A percentile compares a stretch with the other conserved stretches of the same genome.
phyloP scores from a whole-genome alignment of 2,113 vertebrate genomes.

The pig (Sus scrofa) region DNA sequence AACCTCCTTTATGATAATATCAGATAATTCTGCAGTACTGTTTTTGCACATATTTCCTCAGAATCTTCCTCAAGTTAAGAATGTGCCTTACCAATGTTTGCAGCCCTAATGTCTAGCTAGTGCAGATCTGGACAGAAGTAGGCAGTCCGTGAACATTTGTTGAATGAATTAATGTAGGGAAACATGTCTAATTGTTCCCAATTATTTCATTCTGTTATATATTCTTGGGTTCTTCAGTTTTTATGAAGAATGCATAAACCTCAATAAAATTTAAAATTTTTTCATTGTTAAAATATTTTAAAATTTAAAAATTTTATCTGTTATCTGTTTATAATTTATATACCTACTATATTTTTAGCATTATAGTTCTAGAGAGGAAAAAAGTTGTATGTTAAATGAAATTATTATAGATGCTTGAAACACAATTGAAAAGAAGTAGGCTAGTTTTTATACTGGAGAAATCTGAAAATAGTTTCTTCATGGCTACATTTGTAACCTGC shows the following conservation, averaged over 20 bases:
- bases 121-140: neutral
- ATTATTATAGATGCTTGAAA: neutral
- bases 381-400: neutral
- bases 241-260: neutral
- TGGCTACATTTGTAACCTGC: neutral
- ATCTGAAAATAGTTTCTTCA: neutral
- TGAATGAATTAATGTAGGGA: neutral
- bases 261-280: neutral
- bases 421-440: neutral
- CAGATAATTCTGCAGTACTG: neutral
- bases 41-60: neutral
- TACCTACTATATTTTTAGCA: neutral
- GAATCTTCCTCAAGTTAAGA: neutral
- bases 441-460: neutral
- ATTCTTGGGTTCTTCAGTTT: conserved; percentile 2
- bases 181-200: neutral
- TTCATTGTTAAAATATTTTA: neutral
- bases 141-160: neutral
- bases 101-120: too few relatives aligned
- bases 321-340: neutral
- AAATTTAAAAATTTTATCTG: neutral
- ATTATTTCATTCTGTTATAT: neutral
- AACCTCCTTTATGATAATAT: neutral
- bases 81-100: neutral
- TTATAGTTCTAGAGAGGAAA: neutral